Evolutionary conservation across 1,140 invertebrate species (phyloP).

Genomic region (Hyles euphorbiae): DNA sequence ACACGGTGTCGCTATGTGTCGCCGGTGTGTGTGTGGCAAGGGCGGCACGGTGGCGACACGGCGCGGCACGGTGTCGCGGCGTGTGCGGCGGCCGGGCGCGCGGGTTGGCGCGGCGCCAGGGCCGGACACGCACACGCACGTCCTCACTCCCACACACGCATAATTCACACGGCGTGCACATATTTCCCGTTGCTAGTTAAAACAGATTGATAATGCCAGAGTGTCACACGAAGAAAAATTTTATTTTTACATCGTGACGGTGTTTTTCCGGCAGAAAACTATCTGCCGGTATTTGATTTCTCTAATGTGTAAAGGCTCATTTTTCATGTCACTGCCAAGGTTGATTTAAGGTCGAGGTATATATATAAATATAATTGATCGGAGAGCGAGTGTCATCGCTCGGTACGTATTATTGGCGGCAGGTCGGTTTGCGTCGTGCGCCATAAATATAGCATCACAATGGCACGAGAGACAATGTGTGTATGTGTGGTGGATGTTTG

Average conservation of each 20-base stretch:
- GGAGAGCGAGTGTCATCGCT: constrained; percentile 39
- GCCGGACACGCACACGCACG: constrained; percentile 25
- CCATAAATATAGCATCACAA: constrained; percentile 25
- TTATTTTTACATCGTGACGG: constrained; percentile 50
- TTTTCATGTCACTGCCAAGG: constrained; percentile 71
- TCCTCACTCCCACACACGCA: constrained; percentile 25
- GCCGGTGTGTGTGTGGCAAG: not conserved
- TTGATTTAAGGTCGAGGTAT: constrained; percentile 66
- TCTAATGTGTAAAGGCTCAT: constrained; percentile 50
- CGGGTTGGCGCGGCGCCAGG: constrained; percentile 35
- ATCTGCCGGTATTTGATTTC: constrained; percentile 50
- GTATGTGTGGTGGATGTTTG: constrained; percentile 12
- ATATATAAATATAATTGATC: constrained; percentile 54
- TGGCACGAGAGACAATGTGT: constrained; percentile 1
- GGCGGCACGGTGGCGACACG: not conserved
- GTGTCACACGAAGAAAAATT: constrained; percentile 56
- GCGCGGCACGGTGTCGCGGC: not conserved
- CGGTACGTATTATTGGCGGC: constrained; percentile 38
- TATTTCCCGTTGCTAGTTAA: constrained; percentile 56
- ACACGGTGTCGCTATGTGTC: constrained; percentile 1
- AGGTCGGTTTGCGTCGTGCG: constrained; percentile 16
- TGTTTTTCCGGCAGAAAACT: constrained; percentile 37
- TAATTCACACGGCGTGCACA: constrained; percentile 25
- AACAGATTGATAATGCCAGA: constrained; percentile 69
- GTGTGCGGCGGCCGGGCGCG: constrained; percentile 10